Conservation (phyloP, 1,140 invertebrate genomes). For the Drosophila kurseongensis region DNA sequence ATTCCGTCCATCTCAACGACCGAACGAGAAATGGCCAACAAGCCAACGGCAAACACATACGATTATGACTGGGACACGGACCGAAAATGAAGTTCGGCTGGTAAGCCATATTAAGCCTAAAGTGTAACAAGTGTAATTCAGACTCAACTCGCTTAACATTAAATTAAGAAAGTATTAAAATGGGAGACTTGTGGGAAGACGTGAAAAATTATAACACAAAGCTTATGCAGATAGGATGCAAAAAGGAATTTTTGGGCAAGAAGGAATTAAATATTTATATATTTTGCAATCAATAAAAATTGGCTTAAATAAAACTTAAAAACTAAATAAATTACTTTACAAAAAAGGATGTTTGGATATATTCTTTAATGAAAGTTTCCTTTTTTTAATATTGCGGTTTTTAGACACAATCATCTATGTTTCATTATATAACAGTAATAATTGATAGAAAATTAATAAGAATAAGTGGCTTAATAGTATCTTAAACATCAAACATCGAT, state of each 20-base stretch:
- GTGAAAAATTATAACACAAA: neutral
- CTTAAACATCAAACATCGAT: slow-evolving; percentile 16
- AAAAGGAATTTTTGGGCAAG: too few relatives aligned
- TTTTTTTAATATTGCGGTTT: too few relatives aligned
- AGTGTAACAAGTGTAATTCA: slow-evolving; percentile 46
- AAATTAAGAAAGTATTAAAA: slow-evolving; percentile 33
- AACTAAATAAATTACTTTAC: neutral
- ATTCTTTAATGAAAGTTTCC: too few relatives aligned
- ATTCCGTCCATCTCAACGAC: slow-evolving; percentile 4
- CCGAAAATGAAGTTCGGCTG: slow-evolving; percentile 24
- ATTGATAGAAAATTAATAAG: neutral
- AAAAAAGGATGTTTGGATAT: too few relatives aligned
- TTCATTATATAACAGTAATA: too few relatives aligned
- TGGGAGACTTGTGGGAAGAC: neutral
- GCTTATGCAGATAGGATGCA: slow-evolving; percentile 1
- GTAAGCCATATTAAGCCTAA: slow-evolving; percentile 35
- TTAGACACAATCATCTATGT: too few relatives aligned
- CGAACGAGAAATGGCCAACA: slow-evolving; percentile 12
- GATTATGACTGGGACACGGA: slow-evolving; percentile 29
- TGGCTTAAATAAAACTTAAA: neutral
- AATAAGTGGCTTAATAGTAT: slow-evolving; percentile 1
- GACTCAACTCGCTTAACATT: slow-evolving; percentile 27
- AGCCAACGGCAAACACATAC: slow-evolving; percentile 32
- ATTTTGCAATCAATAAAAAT: too few relatives aligned
- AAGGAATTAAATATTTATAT: too few relatives aligned